Percentiles rank a stretch among this genome's conserved stretches.
Conservation (phyloP, 2,888 invertebrate genomes). For the Oxyteleia sp. region DNA sequence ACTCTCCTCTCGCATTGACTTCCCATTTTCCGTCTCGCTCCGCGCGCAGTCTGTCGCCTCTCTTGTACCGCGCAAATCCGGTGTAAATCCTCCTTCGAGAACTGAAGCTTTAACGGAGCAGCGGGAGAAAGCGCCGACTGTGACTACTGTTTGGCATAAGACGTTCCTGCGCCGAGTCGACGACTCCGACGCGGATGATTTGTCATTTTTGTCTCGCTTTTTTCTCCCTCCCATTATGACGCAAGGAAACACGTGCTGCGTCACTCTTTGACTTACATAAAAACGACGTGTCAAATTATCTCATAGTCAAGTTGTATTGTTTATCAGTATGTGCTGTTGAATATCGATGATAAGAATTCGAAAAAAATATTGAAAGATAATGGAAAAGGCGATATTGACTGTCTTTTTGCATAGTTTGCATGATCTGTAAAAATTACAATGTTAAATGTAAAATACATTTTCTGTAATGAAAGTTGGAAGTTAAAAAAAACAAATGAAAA, state of each 20-base stretch:
- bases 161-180: background rate
- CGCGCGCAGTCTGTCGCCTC: constrained; percentile 29
- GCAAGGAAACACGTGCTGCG: background rate
- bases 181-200: constrained; percentile 17
- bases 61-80: constrained; percentile 36
- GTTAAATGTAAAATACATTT: too few species aligned
- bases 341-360: too few species aligned
- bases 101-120: constrained; percentile 27
- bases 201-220: constrained; percentile 32
- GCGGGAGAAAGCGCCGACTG: constrained; percentile 26
- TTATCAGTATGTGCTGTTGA: too few species aligned
- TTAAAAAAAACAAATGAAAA: too few species aligned
- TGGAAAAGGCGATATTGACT: too few species aligned
- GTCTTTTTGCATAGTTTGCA: too few species aligned
- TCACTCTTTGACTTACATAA: background rate
- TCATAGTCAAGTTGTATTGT: background rate
- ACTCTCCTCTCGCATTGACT: background rate
- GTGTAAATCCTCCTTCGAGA: constrained; percentile 42
- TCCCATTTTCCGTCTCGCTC: constrained; percentile 4
- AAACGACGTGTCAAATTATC: background rate
- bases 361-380: too few species aligned
- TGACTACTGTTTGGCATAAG: constrained; percentile 24
- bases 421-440: too few species aligned
- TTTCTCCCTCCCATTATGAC: background rate
- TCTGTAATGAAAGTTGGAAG: too few species aligned